Base-by-base conservation (phyloP, 2,797 vertebrate genomes). In the Semotilus atromaculatus region DNA sequence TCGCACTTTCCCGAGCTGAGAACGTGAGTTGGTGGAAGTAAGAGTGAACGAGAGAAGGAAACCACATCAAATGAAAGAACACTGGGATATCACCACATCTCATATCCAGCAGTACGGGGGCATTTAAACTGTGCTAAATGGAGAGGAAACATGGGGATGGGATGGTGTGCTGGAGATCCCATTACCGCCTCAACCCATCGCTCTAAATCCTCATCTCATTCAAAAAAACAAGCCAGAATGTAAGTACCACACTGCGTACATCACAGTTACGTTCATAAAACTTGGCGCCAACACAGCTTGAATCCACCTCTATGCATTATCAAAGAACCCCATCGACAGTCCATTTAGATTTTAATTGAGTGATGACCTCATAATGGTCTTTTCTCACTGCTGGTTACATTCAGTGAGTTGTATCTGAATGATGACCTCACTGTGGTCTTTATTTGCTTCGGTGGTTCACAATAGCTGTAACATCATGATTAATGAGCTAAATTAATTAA, bases 31-130 rank as follows among this genome's bases (percentile, higher is more conserved):
- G 51, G 82, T 76, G 40, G 55, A 62, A 71, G 31, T 34, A 64
- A 82, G 67, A 68, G 48, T 34, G 73, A 82, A 75, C 26, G 73
- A 51, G 31, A 55, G 74, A 77, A 62, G 8, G 74, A 45, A 81
- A 84, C 83, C 88, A 87, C 87, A 84, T 88, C 80, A 88, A 58
- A 82, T 48, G 11, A 36, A 36, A 74, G 53, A 85, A 81, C 40
- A 18, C 85, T 67, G 58, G 79, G 80, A 74, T 66, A 75, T 82
- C 60, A 73, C 66, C 77, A 77, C 78, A 81, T 82, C 45, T 67
- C 87, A 79, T 87, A 79, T 85, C 72, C 43, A 40, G 76, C 38
- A 6, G 45, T 68, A 71, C 19, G 9, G 78, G 86, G 43, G 45
- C 85, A 86, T 85, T 73, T 62, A 86, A 84, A n/a, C 77, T 62